Conservation (phyloP, 2,888 invertebrate species). For the Cosmorhoe ocellata region DNA sequence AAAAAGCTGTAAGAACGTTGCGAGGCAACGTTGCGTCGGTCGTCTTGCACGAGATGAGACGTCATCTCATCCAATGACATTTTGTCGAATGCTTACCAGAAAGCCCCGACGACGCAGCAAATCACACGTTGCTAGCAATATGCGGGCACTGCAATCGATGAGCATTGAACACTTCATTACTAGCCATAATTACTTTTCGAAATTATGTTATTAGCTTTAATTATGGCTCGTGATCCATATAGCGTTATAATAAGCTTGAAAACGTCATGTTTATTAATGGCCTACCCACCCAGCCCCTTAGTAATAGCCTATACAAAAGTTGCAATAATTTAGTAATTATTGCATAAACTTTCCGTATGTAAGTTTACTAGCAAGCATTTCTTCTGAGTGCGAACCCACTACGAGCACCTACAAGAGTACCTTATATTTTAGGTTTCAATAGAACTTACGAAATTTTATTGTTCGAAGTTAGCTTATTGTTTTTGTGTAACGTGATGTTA, state of each 20-base stretch:
- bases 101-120: no score
- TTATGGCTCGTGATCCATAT: constrained; percentile 39
- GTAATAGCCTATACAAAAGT: constrained; percentile 28
- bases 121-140: no score
- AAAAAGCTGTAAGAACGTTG: no score
- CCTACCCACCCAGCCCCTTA: not conserved
- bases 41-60: no score
- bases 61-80: no score
- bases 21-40: no score
- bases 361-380: not conserved
- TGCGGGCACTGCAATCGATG: constrained; percentile 2
- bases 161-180: constrained; percentile 21
- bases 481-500: constrained; percentile 9
- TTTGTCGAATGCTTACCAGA: no score
- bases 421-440: no score
- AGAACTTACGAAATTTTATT: not conserved
- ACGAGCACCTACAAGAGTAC: no score
- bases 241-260: constrained; percentile 13
- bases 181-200: constrained; percentile 59
- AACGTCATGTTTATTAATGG: constrained; percentile 24
- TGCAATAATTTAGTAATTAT: constrained; percentile 13
- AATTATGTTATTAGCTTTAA: constrained; percentile 63
- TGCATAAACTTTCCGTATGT: not conserved
- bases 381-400: no score
- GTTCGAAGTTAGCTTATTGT: constrained; percentile 5